Evolutionary conservation across 2,888 invertebrate genomes (phyloP).

Genomic region (Deilephila elpenor): DNA sequence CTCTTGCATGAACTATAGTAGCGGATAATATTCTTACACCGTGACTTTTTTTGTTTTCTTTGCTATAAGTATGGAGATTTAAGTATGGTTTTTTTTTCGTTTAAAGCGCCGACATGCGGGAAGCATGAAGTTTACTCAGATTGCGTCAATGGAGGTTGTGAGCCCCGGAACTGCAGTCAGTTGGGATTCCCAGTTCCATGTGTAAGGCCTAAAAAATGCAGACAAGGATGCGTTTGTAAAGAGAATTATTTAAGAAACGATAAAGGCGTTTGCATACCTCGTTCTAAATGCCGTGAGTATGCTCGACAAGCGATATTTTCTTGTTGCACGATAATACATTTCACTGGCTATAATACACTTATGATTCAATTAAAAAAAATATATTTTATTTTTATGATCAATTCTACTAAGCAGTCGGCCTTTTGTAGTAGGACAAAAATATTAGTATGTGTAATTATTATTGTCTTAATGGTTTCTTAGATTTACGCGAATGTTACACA

Average conservation of each 20-base stretch:
- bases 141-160: background rate
- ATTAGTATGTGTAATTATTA: background rate
- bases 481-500: too few relatives aligned
- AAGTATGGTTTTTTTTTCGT: background rate
- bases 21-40: too few relatives aligned
- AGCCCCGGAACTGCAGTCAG: too few relatives aligned
- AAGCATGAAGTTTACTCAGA: background rate
- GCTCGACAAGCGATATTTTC: background rate
- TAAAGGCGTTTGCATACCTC: slow-evolving; percentile 44
- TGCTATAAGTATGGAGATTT: too few relatives aligned
- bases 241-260: slow-evolving; percentile 36
- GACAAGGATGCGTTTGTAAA: slow-evolving; percentile 36
- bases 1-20: too few relatives aligned
- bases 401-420: too few relatives aligned
- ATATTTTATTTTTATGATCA: too few relatives aligned
- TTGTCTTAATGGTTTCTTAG: too few relatives aligned
- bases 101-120: background rate
- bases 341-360: too few relatives aligned
- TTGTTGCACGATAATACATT: too few relatives aligned
- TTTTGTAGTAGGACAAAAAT: background rate
- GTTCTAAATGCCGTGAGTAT: slow-evolving; percentile 32
- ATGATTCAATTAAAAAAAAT: too few relatives aligned
- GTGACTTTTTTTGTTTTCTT: too few relatives aligned
- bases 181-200: background rate
- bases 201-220: background rate